These are phyloP conservation scores for Myiothlypis chrysogaster DNA, from an alignment of 2,797 vertebrate genomes.

Conservation along the genomic window DNA sequence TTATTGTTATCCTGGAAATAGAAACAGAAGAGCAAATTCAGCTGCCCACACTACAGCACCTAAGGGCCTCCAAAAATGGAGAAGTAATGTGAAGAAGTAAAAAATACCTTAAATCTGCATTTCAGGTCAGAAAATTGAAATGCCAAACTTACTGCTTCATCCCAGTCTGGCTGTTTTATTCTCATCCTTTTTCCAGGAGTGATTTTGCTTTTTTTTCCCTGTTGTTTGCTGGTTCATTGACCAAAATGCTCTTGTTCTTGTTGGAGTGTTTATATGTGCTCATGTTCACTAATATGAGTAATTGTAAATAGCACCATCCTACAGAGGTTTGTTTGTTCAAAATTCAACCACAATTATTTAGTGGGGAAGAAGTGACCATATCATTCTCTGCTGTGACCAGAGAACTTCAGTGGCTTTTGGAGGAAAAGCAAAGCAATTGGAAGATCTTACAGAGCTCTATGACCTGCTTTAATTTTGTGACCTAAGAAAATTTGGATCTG, in stretches of 20 bases:
- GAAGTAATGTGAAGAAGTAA: not conserved
- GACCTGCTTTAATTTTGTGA: not conserved
- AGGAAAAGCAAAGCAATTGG: not conserved
- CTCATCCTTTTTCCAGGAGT: not conserved
- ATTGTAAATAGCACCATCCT: not conserved
- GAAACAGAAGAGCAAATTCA: not conserved
- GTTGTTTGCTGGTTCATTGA: not conserved
- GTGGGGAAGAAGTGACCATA: not conserved
- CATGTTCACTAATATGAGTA: not conserved
- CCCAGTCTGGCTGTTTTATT: not conserved
- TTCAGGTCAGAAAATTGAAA: not conserved
- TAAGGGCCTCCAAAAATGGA: not conserved
- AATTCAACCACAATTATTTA: conserved; percentile 8
- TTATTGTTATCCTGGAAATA: not conserved
- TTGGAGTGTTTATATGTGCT: not conserved
- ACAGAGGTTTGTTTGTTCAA: conserved; percentile 9
- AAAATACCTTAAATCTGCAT: not conserved
- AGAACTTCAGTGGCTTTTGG: not conserved
- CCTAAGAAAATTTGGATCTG: not conserved
- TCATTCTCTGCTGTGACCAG: not conserved
- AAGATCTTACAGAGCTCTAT: not conserved
- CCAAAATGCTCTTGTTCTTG: not conserved
- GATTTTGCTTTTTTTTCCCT: not conserved
- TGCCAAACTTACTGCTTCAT: not conserved
- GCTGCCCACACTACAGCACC: not conserved